Percentiles rank a stretch among this genome's conserved stretches.
Conservation (phyloP, 2,797 vertebrate genomes). For the Astyanax mexicanus region DNA sequence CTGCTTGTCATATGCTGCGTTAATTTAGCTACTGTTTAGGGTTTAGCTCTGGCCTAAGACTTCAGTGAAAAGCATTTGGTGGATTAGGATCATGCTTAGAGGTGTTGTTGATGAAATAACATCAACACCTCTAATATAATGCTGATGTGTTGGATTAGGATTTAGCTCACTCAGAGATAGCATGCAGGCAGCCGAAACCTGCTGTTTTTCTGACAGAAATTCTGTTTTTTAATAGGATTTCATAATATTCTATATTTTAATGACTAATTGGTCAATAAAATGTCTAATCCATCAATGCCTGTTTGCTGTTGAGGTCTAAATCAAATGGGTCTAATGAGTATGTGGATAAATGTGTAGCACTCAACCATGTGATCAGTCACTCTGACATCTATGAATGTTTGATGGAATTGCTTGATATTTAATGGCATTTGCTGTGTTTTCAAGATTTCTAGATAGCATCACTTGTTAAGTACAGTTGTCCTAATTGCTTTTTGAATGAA, state of each 20-base stretch:
- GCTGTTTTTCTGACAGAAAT: neutral
- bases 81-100: neutral
- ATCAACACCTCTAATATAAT: no score
- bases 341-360: constrained; percentile 1
- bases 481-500: neutral
- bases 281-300: no score
- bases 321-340: no score
- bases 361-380: neutral
- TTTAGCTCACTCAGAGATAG: neutral
- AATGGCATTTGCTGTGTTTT: constrained; percentile 5
- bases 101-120: no score
- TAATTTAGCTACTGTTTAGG: neutral
- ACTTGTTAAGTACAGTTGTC: neutral
- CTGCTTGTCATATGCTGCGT: neutral
- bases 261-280: no score
- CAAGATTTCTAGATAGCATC: neutral
- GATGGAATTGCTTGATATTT: constrained; percentile 11
- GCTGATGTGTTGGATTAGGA: no score
- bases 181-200: neutral
- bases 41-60: neutral
- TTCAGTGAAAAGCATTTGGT: neutral
- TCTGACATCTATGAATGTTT: neutral
- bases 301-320: neutral
- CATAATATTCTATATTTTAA: no score
- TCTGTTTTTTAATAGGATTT: no score